Evolutionary conservation across 2,888 invertebrate genomes (phyloP).

Genomic region (Ellobium chinense): DNA sequence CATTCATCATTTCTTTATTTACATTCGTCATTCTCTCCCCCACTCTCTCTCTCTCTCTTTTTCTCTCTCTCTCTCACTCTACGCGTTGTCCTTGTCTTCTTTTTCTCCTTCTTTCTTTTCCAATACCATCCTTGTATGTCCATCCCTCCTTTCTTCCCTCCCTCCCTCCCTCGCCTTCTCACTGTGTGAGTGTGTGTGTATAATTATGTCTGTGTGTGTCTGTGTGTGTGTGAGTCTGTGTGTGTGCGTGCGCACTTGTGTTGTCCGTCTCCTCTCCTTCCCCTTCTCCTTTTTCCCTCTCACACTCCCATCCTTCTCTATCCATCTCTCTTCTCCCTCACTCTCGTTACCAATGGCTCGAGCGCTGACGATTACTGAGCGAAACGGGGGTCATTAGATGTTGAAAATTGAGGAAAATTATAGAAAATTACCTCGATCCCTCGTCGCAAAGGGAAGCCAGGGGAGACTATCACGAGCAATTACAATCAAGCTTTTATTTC

Average conservation of each 20-base stretch:
- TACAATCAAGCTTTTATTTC: constrained; percentile 45
- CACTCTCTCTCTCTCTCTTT: background rate
- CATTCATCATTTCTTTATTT: background rate
- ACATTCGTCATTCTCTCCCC: background rate
- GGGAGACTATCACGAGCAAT: constrained; percentile 31
- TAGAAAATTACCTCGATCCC: constrained; percentile 42
- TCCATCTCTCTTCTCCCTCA: background rate
- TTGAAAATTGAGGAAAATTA: constrained; percentile 45
- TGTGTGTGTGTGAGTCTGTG: no score
- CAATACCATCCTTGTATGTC: background rate
- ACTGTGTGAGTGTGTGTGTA: no score
- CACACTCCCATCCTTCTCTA: background rate
- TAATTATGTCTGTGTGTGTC: no score
- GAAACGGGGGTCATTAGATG: constrained; percentile 40
- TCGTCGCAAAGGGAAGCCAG: constrained; percentile 18
- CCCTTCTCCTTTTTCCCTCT: background rate
- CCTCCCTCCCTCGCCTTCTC: background rate
- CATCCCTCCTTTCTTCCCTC: background rate
- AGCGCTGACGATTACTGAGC: constrained; percentile 22
- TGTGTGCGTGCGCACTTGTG: background rate
- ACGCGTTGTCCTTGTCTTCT: no score
- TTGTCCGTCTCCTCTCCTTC: background rate
- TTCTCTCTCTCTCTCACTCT: constrained; percentile 13
- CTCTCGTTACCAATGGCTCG: constrained; percentile 6
- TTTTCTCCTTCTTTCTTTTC: background rate